phyloP scores from a whole-genome alignment of 2,797 vertebrate genomes.

The Spinibarbus caldwelli region DNA sequence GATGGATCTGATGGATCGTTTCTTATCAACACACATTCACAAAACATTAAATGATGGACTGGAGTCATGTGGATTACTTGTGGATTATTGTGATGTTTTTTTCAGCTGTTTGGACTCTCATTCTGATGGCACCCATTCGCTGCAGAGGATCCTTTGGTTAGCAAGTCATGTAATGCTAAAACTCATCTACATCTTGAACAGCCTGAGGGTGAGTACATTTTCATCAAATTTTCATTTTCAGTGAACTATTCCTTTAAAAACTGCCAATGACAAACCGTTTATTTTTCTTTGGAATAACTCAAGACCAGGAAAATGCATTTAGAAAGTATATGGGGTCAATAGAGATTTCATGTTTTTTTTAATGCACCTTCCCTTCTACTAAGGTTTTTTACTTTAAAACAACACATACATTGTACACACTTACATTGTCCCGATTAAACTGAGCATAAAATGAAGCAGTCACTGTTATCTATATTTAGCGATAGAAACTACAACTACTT shows the following conservation, averaged over 20 bases:
- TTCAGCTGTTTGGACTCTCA: neutral
- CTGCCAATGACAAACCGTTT: neutral
- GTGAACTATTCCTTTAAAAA: neutral
- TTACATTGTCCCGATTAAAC: neutral
- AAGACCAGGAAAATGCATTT: neutral
- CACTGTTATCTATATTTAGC: neutral
- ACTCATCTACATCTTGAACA: neutral
- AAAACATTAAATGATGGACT: no score
- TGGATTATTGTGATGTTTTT: neutral
- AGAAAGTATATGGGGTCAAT: neutral
- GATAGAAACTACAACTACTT: slow-evolving; percentile 5
- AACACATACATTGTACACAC: neutral
- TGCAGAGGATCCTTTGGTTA: neutral
- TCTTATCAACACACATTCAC: no score
- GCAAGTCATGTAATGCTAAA: neutral
- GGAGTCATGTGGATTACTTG: neutral
- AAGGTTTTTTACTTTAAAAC: neutral
- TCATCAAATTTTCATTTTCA: neutral
- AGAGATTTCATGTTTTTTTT: neutral
- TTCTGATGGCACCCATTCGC: neutral
- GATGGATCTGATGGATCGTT: no score
- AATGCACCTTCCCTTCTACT: neutral
- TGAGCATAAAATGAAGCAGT: neutral
- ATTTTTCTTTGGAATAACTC: neutral
- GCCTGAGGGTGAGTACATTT: neutral